Evolutionary conservation across 2,113 vertebrate species (phyloP).

Genomic region (rabbit (Oryctolagus cuniculus)): DNA sequence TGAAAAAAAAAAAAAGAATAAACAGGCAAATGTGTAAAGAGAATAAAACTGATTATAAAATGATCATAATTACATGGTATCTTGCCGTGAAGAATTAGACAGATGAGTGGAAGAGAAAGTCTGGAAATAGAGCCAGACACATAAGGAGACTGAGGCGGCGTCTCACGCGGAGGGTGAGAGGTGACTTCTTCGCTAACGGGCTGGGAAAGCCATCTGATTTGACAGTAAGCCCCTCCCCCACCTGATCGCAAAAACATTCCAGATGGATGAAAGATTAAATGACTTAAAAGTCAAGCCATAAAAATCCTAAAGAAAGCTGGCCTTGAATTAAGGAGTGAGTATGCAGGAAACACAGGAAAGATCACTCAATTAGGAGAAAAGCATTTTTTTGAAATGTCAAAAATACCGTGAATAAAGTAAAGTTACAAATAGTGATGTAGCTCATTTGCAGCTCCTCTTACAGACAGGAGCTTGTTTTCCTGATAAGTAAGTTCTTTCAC

Average conservation of each 20-base stretch:
- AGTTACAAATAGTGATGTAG: slow-evolving; percentile 10
- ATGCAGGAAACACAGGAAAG: not conserved
- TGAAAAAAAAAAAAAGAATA: not conserved
- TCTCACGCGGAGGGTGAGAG: not conserved
- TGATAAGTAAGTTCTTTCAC: not conserved
- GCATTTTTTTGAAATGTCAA: not conserved
- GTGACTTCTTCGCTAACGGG: not conserved
- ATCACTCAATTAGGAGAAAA: not conserved
- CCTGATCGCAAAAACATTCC: not conserved
- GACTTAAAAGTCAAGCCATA: not conserved
- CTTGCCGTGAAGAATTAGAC: not conserved
- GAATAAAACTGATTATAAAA: not conserved
- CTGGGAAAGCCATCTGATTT: not conserved
- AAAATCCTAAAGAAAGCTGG: slow-evolving; percentile 27
- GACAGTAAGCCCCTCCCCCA: not conserved
- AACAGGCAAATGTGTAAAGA: not conserved
- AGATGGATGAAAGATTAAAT: slow-evolving; percentile 22
- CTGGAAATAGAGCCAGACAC: not conserved
- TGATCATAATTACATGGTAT: not conserved
- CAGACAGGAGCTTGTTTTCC: not conserved
- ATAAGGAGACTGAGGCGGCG: not conserved
- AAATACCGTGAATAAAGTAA: not conserved
- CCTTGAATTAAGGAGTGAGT: not conserved
- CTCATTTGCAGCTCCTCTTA: not conserved
- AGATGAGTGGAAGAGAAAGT: not conserved